Conservation (phyloP, 2,113 vertebrate genomes). For the Dasyprocta punctata region DNA sequence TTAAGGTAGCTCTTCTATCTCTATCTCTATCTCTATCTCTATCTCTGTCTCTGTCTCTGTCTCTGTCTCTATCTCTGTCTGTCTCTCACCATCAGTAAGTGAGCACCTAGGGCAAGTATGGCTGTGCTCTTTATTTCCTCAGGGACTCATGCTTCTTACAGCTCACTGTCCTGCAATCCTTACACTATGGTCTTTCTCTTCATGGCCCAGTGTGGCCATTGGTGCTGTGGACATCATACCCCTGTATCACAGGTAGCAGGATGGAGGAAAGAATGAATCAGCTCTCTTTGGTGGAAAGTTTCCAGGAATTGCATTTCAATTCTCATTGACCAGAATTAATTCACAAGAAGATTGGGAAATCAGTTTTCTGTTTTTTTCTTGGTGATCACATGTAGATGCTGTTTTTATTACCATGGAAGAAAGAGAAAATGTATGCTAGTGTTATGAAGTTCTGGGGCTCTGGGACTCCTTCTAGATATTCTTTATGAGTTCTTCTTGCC, state of each 20-base stretch:
- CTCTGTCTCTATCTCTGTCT: neutral
- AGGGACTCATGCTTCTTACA: neutral
- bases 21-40: constrained; percentile 6
- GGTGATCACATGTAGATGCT: neutral
- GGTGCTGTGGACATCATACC: neutral
- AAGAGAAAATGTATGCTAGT: neutral
- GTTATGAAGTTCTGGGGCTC: neutral
- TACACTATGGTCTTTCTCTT: neutral
- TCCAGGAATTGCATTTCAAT: neutral
- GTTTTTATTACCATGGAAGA: neutral
- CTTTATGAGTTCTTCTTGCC: neutral
- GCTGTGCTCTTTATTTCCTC: neutral
- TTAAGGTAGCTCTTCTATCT: neutral
- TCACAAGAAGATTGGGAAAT: neutral
- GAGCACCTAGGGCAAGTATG: neutral
- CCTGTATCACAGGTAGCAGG: neutral
- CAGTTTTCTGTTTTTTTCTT: neutral
- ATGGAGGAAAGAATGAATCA: neutral
- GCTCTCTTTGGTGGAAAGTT: neutral
- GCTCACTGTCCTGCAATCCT: neutral
- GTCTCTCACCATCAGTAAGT: neutral
- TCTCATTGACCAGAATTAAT: neutral
- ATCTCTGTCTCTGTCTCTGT: neutral
- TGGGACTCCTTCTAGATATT: neutral
- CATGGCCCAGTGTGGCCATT: neutral